Evolutionary conservation across 2,797 vertebrate species (phyloP), one percentile per base, ranked within the genome.

Genomic region (Gymnoscopelus braueri): DNA sequence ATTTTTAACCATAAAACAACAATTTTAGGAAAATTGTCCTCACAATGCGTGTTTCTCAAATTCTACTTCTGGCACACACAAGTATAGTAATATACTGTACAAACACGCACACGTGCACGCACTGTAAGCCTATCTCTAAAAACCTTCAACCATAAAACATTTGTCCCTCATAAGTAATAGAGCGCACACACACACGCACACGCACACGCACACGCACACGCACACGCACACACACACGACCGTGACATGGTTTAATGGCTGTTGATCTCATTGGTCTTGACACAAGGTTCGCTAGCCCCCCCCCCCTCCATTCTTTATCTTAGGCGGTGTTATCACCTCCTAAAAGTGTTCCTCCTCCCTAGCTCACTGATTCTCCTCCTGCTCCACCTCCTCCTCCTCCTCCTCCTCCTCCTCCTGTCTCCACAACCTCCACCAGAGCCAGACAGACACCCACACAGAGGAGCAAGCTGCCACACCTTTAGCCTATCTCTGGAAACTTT

Each of bases 241-340:
- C 83, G 85, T 88, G 85, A 87, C 88, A 44, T 77, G 59, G 67
- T 85, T 80, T 87, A 88, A 88, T 88, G 84, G 86, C 84, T 83
- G 83, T 83, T 57, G 48, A 88, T 83, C 85, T 76, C 84, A 79
- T 81, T 67, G 12, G 10, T 77, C 73, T 80, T 79, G 79, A 73
- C 81, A 75, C 57, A 52, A 73, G 3, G 76, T 67, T 8, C 6
- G 35, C 1, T 39, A 39, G 5, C 5, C 19, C 19, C 19, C 19
- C 19, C 29, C 29, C 5, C 29, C 29, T 32, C 29, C 47, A 54
- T 71, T 52, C 51, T 9, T 88, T 76, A 86, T 86, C 80, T 84
- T 49, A 12, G 54, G 56, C 67, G 79, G 69, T 32, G 74, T 83
- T 87, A 87, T 86, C 84, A 69, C 82, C 62, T 53, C 29, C 29